Evolutionary conservation across 2,113 vertebrate species (phyloP).

Genomic region (human (Homo sapiens)): DNA sequence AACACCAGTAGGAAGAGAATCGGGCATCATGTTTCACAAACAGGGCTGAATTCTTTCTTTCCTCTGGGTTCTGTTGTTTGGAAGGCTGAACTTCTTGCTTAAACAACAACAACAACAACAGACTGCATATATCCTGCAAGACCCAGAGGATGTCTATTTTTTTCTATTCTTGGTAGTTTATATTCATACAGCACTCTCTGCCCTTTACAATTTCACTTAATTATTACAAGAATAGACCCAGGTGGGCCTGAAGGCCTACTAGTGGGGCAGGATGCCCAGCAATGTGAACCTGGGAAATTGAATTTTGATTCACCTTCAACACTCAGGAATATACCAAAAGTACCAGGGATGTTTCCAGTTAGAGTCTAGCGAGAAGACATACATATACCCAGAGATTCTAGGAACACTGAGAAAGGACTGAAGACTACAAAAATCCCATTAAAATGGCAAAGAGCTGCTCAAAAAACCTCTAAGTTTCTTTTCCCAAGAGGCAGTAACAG

Average conservation of each 20-base stretch:
- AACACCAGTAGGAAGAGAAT: not conserved
- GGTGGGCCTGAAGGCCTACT: not conserved
- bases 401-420: not conserved
- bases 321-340: not conserved
- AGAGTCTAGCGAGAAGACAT: not conserved
- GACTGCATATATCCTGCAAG: not conserved
- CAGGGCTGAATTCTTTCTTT: not conserved
- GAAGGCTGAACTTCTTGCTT: not conserved
- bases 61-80: not conserved
- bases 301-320: not conserved
- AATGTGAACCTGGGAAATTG: slow-evolving; percentile 5
- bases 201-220: slow-evolving; percentile 46
- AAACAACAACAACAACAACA: not conserved
- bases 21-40: not conserved
- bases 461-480: not conserved
- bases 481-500: not conserved
- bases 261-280: not conserved
- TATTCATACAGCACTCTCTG: slow-evolving; percentile 25
- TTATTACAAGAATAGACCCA: slow-evolving; percentile 26
- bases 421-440: not conserved
- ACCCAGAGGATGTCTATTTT: not conserved
- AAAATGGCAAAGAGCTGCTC: slow-evolving; percentile 8
- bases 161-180: not conserved
- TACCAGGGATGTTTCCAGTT: not conserved
- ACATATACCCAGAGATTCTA: not conserved